phyloP scores from a whole-genome alignment of 2,797 vertebrate species.

The Podargus strigoides region DNA sequence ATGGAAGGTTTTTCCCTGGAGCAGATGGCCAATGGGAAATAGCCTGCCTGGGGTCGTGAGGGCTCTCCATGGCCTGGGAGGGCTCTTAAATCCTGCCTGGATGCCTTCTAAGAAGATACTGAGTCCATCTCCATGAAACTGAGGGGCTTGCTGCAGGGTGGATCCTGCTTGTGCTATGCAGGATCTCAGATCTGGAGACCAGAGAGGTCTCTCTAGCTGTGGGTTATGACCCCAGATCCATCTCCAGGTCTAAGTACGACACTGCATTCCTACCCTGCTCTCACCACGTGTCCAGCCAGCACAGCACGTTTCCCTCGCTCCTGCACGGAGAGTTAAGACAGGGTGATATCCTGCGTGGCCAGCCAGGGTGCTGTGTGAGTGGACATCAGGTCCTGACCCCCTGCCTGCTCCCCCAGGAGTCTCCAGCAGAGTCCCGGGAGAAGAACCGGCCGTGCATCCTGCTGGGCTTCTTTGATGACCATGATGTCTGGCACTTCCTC shows the following conservation, averaged over 20 bases:
- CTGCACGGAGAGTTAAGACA: not conserved
- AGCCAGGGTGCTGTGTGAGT: not conserved
- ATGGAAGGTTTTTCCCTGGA: not conserved
- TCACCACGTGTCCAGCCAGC: not conserved
- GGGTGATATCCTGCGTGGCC: rapidly evolving
- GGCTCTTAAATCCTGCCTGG: not conserved
- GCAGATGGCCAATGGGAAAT: not conserved
- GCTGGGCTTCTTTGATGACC: conserved; percentile 79
- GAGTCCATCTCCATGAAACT: not conserved
- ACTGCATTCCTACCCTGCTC: not conserved
- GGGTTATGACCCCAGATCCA: not conserved
- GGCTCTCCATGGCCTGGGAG: not conserved
- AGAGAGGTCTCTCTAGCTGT: not conserved
- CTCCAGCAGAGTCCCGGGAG: conserved; percentile 78
- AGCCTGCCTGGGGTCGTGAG: not conserved
- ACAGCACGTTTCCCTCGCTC: not conserved
- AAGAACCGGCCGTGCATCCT: conserved; percentile 76
- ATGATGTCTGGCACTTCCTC: conserved; percentile 82
- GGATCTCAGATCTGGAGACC: not conserved
- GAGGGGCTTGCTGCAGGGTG: not conserved
- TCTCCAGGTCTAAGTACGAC: not conserved
- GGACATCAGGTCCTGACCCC: not conserved
- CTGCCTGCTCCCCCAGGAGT: conserved; percentile 62
- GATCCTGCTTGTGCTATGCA: not conserved
- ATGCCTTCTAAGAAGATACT: not conserved